phyloP scores from a whole-genome alignment of 1,140 invertebrate species.

The Drosophila littoralis region DNA sequence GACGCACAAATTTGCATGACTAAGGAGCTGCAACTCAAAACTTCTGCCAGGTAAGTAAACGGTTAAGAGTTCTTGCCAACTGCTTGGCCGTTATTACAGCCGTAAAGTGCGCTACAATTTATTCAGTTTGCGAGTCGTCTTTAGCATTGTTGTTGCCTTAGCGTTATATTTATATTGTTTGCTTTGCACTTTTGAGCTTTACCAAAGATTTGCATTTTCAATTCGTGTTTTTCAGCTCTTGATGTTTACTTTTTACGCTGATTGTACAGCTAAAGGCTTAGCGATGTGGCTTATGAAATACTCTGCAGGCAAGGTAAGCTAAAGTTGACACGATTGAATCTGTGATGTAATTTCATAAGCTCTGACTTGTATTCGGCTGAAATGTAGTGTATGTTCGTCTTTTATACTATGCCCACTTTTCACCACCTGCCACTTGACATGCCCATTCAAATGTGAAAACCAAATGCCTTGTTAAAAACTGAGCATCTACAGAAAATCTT shows the following conservation, averaged over 20 bases:
- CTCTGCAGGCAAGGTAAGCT: conserved; percentile 1
- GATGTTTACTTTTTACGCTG: conserved; percentile 31
- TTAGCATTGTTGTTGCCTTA: conserved; percentile 1
- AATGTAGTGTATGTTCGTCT: conserved; percentile 1
- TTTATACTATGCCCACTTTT: no score
- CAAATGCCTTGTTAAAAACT: conserved; percentile 62
- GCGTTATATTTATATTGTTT: conserved; percentile 60
- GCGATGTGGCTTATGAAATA: conserved; percentile 2
- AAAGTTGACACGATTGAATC: background rate
- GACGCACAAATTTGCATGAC: conserved; percentile 54
- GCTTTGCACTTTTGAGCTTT: conserved; percentile 78
- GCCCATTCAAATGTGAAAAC: conserved; percentile 68
- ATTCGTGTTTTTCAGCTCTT: conserved; percentile 51
- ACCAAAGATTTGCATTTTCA: conserved; percentile 79
- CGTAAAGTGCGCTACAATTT: conserved; percentile 68
- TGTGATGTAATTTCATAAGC: background rate
- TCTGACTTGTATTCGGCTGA: background rate
- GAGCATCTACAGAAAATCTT: conserved; percentile 58
- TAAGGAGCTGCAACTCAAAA: conserved; percentile 3
- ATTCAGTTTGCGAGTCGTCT: conserved; percentile 55
- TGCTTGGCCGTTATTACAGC: conserved; percentile 78
- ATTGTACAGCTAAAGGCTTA: conserved; percentile 17
- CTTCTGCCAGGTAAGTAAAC: conserved; percentile 26
- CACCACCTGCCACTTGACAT: conserved; percentile 45
- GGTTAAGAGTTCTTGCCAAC: conserved; percentile 57